These are phyloP conservation scores for Eurytoma adleriae DNA, from an alignment of 2,888 invertebrate genomes.

Conservation along the genomic window DNA sequence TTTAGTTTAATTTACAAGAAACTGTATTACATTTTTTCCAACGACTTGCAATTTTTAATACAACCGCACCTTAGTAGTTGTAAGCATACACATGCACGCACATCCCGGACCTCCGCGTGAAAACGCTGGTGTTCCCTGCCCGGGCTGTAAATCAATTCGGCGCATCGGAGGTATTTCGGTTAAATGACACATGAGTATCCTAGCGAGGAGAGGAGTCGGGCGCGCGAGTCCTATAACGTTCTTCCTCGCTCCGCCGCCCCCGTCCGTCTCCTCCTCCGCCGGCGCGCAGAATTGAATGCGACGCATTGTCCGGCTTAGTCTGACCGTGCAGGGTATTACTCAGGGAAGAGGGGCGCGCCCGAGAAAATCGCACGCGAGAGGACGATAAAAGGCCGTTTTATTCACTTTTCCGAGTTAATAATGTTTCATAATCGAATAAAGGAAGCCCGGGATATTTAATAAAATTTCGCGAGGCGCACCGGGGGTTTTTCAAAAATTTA, in stretches of 20 bases:
- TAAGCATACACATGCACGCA: background rate
- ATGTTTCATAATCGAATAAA: conserved; percentile 56
- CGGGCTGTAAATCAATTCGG: conserved; percentile 72
- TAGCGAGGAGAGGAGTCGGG: conserved; percentile 12
- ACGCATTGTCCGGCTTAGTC: conserved; percentile 71
- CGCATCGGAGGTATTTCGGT: conserved; percentile 74
- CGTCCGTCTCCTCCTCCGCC: conserved; percentile 7
- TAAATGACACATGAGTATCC: conserved; percentile 72
- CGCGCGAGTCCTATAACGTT: conserved; percentile 49
- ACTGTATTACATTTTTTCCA: too few species aligned
- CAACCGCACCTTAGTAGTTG: too few species aligned
- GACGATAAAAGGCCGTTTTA: conserved; percentile 48
- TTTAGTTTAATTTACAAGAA: too few species aligned
- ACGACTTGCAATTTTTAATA: too few species aligned
- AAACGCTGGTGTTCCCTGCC: conserved; percentile 12
- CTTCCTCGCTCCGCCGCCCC: conserved; percentile 15
- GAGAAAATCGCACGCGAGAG: conserved; percentile 60
- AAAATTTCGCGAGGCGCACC: conserved; percentile 54
- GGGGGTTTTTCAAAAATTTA: conserved; percentile 32
- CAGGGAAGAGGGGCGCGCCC: conserved; percentile 32
- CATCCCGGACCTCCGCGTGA: background rate
- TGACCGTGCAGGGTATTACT: conserved; percentile 72
- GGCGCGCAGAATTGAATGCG: conserved; percentile 69
- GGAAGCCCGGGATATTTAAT: conserved; percentile 48
- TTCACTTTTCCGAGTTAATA: conserved; percentile 53